Conservation (phyloP, 2,797 vertebrate species). For the Poeciliopsis presidionis region DNA sequence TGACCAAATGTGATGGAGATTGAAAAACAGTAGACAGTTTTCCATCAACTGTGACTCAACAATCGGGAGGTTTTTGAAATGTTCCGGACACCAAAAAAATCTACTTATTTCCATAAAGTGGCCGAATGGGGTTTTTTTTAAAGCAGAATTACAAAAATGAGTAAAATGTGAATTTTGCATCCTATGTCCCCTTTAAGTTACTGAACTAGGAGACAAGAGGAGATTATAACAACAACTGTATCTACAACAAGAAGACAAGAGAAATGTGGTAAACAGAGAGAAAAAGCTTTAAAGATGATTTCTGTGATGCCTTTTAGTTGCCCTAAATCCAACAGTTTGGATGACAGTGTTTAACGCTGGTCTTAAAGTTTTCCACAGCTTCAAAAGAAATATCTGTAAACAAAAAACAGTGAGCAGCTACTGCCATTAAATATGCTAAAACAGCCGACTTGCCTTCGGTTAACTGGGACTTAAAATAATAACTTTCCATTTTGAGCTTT, state of each 20-base stretch:
- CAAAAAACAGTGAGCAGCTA: slow-evolving; percentile 15
- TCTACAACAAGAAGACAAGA: slow-evolving; percentile 9
- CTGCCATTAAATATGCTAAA: slow-evolving; percentile 38
- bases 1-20: too few relatives aligned
- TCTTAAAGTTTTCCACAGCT: slow-evolving; percentile 15
- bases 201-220: slow-evolving; percentile 30
- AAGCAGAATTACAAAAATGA: too few relatives aligned
- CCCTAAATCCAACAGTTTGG: background rate
- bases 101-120: too few relatives aligned
- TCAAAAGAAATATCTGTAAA: slow-evolving; percentile 4
- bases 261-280: slow-evolving; percentile 7
- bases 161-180: too few relatives aligned
- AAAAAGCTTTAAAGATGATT: background rate
- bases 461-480: slow-evolving; percentile 53
- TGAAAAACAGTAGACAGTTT: too few relatives aligned
- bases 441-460: slow-evolving; percentile 35
- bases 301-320: background rate
- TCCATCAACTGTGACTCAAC: too few relatives aligned
- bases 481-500: slow-evolving; percentile 48
- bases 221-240: slow-evolving; percentile 31
- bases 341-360: slow-evolving; percentile 5
- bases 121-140: too few relatives aligned
- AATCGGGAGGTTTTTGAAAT: too few relatives aligned
- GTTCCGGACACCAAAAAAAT: too few relatives aligned
- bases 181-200: background rate